Evolutionary conservation across 2,888 invertebrate genomes (phyloP).

Genomic region (Acanthopleura granulata): DNA sequence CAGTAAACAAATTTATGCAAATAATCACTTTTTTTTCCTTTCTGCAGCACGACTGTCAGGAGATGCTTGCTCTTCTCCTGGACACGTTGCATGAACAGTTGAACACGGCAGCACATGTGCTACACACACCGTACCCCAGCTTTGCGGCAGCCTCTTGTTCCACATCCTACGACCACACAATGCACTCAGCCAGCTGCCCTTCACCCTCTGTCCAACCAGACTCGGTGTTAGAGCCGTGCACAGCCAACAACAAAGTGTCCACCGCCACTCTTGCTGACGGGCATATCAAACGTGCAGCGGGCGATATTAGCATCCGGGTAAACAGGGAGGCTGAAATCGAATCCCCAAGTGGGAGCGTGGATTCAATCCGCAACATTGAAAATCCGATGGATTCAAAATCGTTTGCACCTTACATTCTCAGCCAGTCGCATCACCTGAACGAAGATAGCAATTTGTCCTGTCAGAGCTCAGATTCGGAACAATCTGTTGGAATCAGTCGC

Average conservation of each 20-base stretch:
- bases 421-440: not conserved
- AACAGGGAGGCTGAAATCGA: not conserved
- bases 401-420: not conserved
- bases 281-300: not conserved
- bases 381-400: slow-evolving; percentile 2
- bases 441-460: slow-evolving; percentile 60
- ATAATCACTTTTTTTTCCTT: too few species aligned
- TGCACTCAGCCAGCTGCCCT: not conserved
- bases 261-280: not conserved
- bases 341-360: not conserved
- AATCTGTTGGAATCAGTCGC: slow-evolving; percentile 23
- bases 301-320: not conserved
- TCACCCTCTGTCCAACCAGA: not conserved
- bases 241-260: slow-evolving; percentile 12
- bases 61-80: slow-evolving; percentile 76
- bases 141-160: not conserved
- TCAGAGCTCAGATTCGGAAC: slow-evolving; percentile 54
- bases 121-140: not conserved
- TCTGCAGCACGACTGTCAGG: slow-evolving; percentile 78
- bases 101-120: slow-evolving; percentile 31
- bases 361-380: slow-evolving; percentile 17
- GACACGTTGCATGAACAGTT: slow-evolving; percentile 77
- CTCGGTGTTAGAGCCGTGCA: not conserved
- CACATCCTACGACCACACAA: not conserved
- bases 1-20: too few species aligned